Evolutionary conservation across 2,888 invertebrate species (phyloP).

Genomic region (Rhabditoides inermis): DNA sequence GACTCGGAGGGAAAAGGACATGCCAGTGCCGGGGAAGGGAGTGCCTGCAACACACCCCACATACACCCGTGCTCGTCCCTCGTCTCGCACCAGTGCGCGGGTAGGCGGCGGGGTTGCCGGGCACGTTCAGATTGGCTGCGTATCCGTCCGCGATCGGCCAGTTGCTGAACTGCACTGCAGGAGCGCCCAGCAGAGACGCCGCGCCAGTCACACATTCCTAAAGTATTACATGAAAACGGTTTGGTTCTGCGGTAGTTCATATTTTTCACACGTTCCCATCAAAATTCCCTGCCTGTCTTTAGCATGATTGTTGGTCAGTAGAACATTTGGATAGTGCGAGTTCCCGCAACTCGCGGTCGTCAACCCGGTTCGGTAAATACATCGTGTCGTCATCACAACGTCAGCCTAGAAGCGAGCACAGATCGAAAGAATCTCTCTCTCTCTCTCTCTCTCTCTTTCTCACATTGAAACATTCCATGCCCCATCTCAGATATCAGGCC

Average conservation of each 20-base stretch:
- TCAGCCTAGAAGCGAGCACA: no score
- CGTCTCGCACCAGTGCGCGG: constrained; percentile 34
- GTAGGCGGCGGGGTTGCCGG: constrained; percentile 31
- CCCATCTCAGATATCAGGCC: no score
- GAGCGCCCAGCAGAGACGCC: constrained; percentile 37
- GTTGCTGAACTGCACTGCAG: constrained; percentile 44
- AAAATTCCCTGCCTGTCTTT: no score
- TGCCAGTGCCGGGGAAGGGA: constrained; percentile 23
- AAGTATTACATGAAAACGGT: constrained; percentile 5
- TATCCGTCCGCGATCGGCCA: constrained; percentile 49
- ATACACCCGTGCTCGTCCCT: no score
- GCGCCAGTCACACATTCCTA: constrained; percentile 44
- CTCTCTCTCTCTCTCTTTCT: no score
- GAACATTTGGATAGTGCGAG: no score
- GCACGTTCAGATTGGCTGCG: constrained; percentile 37
- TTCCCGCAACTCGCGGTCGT: no score
- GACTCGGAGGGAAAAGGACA: constrained; percentile 31
- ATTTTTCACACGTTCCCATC: background rate
- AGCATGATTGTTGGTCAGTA: no score
- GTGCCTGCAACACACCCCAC: constrained; percentile 33
- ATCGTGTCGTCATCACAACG: no score
- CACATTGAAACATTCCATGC: no score
- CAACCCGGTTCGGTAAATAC: no score
- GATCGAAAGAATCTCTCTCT: no score
- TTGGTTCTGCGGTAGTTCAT: background rate